A percentile compares a stretch with the other conserved stretches of the same genome.
These are phyloP conservation scores for Drosophila ercepeae DNA, from an alignment of 1,140 invertebrate genomes.

Conservation along the genomic window DNA sequence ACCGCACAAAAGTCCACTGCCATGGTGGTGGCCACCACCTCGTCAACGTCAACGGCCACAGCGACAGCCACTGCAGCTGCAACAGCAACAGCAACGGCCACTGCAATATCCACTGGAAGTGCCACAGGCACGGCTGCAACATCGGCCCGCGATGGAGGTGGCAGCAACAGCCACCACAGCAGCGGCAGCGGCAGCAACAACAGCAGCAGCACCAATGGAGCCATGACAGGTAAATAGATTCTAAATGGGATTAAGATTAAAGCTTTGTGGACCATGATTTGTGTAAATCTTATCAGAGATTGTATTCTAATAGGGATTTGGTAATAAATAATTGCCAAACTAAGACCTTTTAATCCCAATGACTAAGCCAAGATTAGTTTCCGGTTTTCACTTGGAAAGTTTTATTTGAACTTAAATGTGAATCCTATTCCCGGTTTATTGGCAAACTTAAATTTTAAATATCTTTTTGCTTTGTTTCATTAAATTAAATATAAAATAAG, in stretches of 20 bases:
- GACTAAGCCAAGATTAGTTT: no score
- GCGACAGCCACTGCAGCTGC: constrained; percentile 26
- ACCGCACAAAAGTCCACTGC: constrained; percentile 38
- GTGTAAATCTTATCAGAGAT: no score
- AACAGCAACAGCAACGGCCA: no score
- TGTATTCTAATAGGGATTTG: no score
- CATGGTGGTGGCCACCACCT: neutral
- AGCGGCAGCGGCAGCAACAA: constrained; percentile 29
- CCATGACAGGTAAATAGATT: constrained; percentile 69
- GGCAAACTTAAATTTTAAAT: no score
- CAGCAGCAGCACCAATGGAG: constrained; percentile 62
- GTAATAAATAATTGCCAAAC: no score
- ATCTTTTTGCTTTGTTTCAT: no score
- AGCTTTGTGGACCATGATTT: neutral
- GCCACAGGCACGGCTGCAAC: constrained; percentile 18
- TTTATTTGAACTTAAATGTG: no score
- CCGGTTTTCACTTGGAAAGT: no score
- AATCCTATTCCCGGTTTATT: no score
- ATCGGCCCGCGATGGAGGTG: constrained; percentile 21
- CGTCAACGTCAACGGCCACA: constrained; percentile 29
- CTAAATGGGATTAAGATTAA: neutral
- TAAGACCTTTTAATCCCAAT: no score
- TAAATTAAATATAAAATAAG: no score
- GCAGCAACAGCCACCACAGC: constrained; percentile 6
- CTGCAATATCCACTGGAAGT: constrained; percentile 10